Evolutionary conservation across 2,113 vertebrate genomes (phyloP), one percentile per base, ranked within the genome.

Genomic region (Redunca redunca): DNA sequence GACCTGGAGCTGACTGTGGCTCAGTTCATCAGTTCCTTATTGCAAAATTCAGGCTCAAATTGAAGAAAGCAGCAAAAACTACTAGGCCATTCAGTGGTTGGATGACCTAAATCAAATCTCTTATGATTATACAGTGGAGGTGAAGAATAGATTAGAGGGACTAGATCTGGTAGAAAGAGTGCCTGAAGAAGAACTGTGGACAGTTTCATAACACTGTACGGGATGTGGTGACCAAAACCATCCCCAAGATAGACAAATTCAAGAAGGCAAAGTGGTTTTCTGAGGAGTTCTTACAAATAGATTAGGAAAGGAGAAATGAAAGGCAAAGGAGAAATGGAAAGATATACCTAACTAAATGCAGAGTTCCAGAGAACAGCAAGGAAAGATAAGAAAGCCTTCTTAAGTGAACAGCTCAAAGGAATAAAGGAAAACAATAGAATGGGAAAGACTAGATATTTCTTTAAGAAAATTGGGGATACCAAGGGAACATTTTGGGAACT

Each of bases 341-440:
- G 36, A 77, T 43, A 43, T 43, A 77, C 36, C 71, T 43, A 77
- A 77, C 36, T 77, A 43, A 26, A 77, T 77, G 25, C 23, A 43
- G 36, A 43, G 21, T 43, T 74, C 21, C 23, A 74, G 36, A 74
- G 36, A 74, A 74, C 14, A 74, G 11, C 71, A 43, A 74, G 11
- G 21, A 43, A 43, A 43, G 36, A 40, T 25, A 74, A 12, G 67
- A 74, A 74, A 74, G 71, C 1, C 36, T 74, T 74, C 36, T 36
- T 43, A 43, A 43, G 36, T 26, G 6, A 77, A 77, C 36, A 77
- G 40, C 0, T 0, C 71, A 26, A 21, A 71, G 17, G 17, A 21
- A 11, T 23, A 36, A 9, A 36, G n/a, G 64, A 71, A 71, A 71
- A 71, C 9, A 71, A 23, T 21, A 71, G n/a, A 71, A 71, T 21